Percentiles rank a stretch among this genome's conserved stretches.
phyloP scores from a whole-genome alignment of 2,113 vertebrate species.

The Heterotilapia buettikoferi region DNA sequence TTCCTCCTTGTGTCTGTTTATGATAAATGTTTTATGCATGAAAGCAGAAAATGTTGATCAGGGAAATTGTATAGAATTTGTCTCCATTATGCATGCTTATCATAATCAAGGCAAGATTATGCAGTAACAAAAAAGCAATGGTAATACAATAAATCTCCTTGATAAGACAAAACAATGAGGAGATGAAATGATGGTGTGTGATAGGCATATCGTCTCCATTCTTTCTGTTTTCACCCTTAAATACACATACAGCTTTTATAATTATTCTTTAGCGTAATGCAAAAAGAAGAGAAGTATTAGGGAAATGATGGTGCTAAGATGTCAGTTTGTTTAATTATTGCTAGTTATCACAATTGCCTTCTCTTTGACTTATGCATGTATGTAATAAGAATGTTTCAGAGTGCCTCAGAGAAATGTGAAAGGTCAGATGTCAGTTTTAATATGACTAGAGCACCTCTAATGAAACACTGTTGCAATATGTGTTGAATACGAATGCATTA shows the following conservation, averaged over 20 bases:
- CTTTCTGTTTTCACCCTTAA: not conserved
- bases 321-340: conserved; percentile 77
- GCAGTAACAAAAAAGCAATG: conserved; percentile 50
- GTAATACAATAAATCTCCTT: conserved; percentile 50
- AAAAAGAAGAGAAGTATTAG: conserved; percentile 24
- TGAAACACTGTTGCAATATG: conserved; percentile 77
- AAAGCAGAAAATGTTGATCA: conserved; percentile 55
- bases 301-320: conserved; percentile 50
- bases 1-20: conserved; percentile 32
- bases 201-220: not conserved
- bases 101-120: conserved; percentile 64
- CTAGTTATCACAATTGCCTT: conserved; percentile 79
- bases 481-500: conserved; percentile 82
- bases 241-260: not conserved
- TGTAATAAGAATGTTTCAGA: conserved; percentile 75
- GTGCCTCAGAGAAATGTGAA: conserved; percentile 75
- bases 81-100: conserved; percentile 67
- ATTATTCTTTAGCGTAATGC: not conserved
- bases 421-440: conserved; percentile 84
- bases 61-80: conserved; percentile 59
- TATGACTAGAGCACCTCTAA: conserved; percentile 73
- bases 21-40: conserved; percentile 60
- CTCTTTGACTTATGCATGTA: conserved; percentile 76
- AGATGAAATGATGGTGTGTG: conserved; percentile 11
- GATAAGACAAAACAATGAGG: conserved; percentile 31